Evolutionary conservation across 2,888 invertebrate genomes (phyloP).

Genomic region (Macrophya alboannulata): DNA sequence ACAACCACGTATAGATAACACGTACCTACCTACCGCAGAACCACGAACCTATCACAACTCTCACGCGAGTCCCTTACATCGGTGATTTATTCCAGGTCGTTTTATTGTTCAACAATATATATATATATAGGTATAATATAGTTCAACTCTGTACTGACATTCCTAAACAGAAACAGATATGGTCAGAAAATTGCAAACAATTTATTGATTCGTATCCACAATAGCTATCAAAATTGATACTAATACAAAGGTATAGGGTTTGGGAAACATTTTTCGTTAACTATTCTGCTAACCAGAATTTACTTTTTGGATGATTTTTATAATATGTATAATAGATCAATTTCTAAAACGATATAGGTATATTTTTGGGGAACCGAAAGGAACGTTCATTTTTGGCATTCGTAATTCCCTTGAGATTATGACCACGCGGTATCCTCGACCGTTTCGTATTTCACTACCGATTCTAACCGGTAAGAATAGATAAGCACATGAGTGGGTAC

Average conservation of each 20-base stretch:
- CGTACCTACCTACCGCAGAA: slow-evolving; percentile 46
- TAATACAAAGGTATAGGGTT: too few species aligned
- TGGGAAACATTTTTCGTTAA: too few species aligned
- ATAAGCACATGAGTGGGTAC: slow-evolving; percentile 33
- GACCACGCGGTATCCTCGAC: background rate
- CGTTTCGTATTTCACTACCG: slow-evolving; percentile 33
- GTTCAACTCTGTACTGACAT: background rate
- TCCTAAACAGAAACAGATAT: background rate
- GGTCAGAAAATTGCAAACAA: background rate
- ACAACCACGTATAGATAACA: slow-evolving; percentile 40
- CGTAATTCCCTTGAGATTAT: background rate
- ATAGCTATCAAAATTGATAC: background rate
- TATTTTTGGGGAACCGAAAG: background rate
- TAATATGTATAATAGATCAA: background rate
- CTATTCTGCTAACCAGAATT: background rate
- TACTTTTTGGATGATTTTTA: background rate
- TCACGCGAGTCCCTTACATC: slow-evolving; percentile 20
- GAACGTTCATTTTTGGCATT: background rate
- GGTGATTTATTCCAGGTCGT: slow-evolving; percentile 27
- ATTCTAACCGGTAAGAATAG: slow-evolving; percentile 13
- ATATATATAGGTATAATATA: background rate
- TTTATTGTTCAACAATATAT: background rate
- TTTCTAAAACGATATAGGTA: background rate
- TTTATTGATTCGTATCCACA: background rate
- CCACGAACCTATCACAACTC: slow-evolving; percentile 45